phyloP scores from a whole-genome alignment of 2,797 vertebrate species.

The Characodon lateralis region DNA sequence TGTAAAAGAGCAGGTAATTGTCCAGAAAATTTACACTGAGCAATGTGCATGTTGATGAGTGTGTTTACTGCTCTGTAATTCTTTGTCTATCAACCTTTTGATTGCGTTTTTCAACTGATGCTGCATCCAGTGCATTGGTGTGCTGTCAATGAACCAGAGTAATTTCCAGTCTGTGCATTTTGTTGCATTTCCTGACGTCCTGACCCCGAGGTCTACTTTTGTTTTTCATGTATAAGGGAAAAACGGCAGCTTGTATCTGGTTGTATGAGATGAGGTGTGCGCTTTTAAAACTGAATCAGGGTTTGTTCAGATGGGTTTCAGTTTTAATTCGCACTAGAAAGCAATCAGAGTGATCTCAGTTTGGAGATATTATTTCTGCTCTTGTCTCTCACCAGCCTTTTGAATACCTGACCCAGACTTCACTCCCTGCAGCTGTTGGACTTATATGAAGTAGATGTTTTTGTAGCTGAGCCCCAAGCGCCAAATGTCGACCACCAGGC shows the following conservation, averaged over 20 bases:
- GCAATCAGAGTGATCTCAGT: too few relatives aligned
- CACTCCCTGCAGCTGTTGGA: not conserved
- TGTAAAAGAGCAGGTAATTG: conserved; percentile 10
- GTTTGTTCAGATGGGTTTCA: not conserved
- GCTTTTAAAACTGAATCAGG: not conserved
- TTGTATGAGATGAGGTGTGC: not conserved
- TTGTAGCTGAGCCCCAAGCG: not conserved
- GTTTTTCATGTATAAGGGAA: not conserved
- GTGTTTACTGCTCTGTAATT: not conserved
- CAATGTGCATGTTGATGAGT: conserved; percentile 12
- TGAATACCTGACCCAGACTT: not conserved
- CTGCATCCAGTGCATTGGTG: not conserved
- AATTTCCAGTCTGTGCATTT: not conserved
- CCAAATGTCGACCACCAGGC: not conserved
- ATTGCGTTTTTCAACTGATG: not conserved
- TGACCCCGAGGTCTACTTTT: not conserved
- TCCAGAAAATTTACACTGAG: conserved; percentile 10
- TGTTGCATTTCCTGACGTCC: too few relatives aligned
- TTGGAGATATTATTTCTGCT: not conserved
- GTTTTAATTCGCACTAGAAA: too few relatives aligned
- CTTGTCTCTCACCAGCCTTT: not conserved
- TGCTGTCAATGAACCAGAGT: not conserved
- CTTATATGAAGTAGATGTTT: not conserved
- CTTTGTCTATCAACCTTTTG: not conserved
- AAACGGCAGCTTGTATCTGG: not conserved